These are phyloP conservation scores for Clarias macrocephalus DNA, from an alignment of 2,113 vertebrate species.

Conservation along the genomic window DNA sequence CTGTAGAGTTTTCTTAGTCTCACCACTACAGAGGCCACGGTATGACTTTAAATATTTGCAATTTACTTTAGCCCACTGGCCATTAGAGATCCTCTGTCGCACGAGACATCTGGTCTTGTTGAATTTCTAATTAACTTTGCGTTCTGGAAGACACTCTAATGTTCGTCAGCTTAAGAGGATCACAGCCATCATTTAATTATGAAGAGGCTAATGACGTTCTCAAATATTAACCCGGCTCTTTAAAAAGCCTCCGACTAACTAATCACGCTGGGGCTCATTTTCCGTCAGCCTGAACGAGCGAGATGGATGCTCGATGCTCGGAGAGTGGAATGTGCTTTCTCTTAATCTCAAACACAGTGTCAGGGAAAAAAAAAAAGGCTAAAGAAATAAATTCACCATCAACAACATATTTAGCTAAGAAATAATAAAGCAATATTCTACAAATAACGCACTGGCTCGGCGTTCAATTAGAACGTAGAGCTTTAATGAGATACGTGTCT, in stretches of 20 bases:
- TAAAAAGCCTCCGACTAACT: slow-evolving; percentile 38
- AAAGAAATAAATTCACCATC: background rate
- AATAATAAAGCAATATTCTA: background rate
- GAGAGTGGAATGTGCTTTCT: background rate
- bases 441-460: background rate
- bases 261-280: slow-evolving; percentile 22
- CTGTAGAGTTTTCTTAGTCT: background rate
- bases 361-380: background rate
- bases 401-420: background rate
- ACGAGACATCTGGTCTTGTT: slow-evolving; percentile 38
- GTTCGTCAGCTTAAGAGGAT: slow-evolving; percentile 60
- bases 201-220: slow-evolving; percentile 55
- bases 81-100: slow-evolving; percentile 11
- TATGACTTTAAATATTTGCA: slow-evolving; percentile 39
- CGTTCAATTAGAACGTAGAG: slow-evolving; percentile 29
- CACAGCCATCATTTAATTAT: slow-evolving; percentile 64
- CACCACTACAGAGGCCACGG: background rate
- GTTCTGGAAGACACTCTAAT: slow-evolving; percentile 63
- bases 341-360: background rate
- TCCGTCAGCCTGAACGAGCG: slow-evolving; percentile 4
- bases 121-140: slow-evolving; percentile 68
- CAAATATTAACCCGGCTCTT: slow-evolving; percentile 49
- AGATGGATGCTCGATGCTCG: background rate
- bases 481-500: slow-evolving; percentile 27
- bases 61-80: slow-evolving; percentile 24